Evolutionary conservation across 1,140 invertebrate genomes (phyloP), one percentile per base, ranked within the genome.

Genomic region (Cephus cinctus): DNA sequence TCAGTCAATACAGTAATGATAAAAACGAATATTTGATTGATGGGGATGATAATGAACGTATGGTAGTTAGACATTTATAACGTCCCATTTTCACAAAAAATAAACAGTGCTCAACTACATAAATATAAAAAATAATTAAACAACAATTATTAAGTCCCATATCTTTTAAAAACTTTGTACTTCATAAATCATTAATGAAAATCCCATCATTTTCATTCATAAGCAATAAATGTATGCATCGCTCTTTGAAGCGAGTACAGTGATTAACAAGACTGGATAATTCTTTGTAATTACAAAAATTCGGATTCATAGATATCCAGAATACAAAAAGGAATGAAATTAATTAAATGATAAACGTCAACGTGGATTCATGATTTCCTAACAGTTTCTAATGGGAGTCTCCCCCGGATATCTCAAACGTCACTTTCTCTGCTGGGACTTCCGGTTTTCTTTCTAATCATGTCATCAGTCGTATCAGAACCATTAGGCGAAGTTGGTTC

Each of bases 401-500:
- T n/a, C n/a, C n/a, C n/a, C n/a, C n/a, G n/a, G n/a, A 31, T 32
- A 15, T 3, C 47, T 52, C 54, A 75, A 19, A 74, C 69, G 46
- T 71, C 64, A 43, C 73, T 74, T 46, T 73, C 71, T 66, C 65
- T 74, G 19, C 54, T 65, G 4, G 64, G 63, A 51, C 70, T 71
- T 19, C 54, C 67, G 21, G 69, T 45, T 51, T 66, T n/a, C n/a
- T n/a, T 71, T 52, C 48, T 56, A 21, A 51, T 23, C 1, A 25
- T 50, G 2, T 59, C 61, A 9, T 63, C 53, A 12, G 21, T 43
- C 2, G 50, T 57, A 35, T 73, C 80, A 21, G 79, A 80, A 12
- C 78, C 76, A 15, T 78, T 80, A 30, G 78, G 63, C 12, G 80
- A 81, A 42, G 77, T 72, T 6, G 81, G 75, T 56, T 85, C 83